phyloP scores from a whole-genome alignment of 2,797 vertebrate species.

The Salarias fasciatus region DNA sequence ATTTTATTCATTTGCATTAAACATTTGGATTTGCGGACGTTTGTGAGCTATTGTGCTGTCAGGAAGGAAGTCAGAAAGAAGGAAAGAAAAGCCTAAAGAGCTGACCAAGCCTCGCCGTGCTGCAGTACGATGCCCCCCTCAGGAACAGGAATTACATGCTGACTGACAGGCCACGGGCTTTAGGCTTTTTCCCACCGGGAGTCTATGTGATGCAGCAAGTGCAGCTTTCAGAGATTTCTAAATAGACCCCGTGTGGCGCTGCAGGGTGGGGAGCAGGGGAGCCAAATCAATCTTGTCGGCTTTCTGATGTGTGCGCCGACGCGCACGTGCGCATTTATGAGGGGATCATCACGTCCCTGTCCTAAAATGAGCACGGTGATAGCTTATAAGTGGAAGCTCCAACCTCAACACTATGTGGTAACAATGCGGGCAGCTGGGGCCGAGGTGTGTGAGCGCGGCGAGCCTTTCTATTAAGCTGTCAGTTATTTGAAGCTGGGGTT shows the following conservation, averaged over 20 bases:
- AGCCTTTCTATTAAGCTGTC: conserved; percentile 23
- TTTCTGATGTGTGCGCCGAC: conserved; percentile 24
- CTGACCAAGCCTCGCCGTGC: conserved; percentile 7
- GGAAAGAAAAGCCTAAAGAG: background rate
- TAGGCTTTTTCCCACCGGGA: conserved; percentile 40
- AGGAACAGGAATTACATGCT: conserved; percentile 32
- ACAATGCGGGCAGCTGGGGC: conserved; percentile 41
- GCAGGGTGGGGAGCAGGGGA: conserved; percentile 36
- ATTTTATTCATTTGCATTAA: no score
- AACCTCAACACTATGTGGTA: conserved; percentile 23
- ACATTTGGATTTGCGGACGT: no score
- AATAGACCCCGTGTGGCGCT: conserved; percentile 55
- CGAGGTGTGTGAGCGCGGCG: conserved; percentile 14
- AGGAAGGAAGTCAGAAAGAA: no score
- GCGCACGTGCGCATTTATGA: conserved; percentile 28
- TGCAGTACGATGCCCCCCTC: background rate
- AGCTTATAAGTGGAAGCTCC: conserved; percentile 32
- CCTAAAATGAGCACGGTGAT: conserved; percentile 36
- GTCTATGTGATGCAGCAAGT: conserved; percentile 29
- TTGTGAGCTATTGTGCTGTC: no score
- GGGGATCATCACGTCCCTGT: conserved; percentile 45
- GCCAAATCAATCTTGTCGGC: conserved; percentile 57
- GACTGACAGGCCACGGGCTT: conserved; percentile 47
- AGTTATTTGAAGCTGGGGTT: conserved; percentile 33
- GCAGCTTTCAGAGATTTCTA: conserved; percentile 59